Evolutionary conservation across 2,113 vertebrate species (phyloP), one percentile per base, ranked within the genome.

Genomic region (Ornithorhynchus anatinus): DNA sequence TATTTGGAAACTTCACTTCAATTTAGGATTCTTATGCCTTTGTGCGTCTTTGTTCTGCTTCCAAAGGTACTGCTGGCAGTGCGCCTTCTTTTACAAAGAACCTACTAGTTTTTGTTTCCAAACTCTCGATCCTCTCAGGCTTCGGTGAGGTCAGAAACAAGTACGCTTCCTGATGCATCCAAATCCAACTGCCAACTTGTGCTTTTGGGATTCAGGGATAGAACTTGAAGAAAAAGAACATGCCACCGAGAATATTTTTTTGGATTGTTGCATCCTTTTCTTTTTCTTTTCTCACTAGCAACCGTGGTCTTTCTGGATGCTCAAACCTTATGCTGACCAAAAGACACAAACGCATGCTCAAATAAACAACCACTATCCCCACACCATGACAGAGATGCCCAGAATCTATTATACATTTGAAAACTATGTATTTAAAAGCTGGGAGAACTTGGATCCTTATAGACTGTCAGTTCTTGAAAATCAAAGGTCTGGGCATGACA

Each of bases 381-480:
- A 51, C 23, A 52, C 37, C 42, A 9, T 17, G 37, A 52, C 35
- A 52, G 59, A 77, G 79, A 52, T 50, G 35, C 71, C 61, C 14
- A 62, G 69, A 19, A 32, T 27, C 47, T 27, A 50, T 27, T 50
- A 5, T 50, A 5, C 23, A 50, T 29, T 50, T 50, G 47, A 29
- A 50, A 16, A 50, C n/a, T n/a, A n/a, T n/a, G n/a, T 27, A 17
- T 50, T 59, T 79, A 50, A 65, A 65, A 71, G 68, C 42, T 72
- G 58, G n/a, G n/a, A 37, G 54, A 50, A 74, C 64, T 73, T 45
- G 42, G 77, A 51, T 38, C 52, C 38, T 77, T 69, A 82, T 48
- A 73, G 68, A 70, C 50, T 44, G 32, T 78, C 73, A 68, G 60
- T 80, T 80, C 76, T 71, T 75, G 75, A 75, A 77, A 62, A 62